These are phyloP conservation scores for Xestia ashworthii DNA, from an alignment of 2,888 invertebrate genomes.

Conservation along the genomic window DNA sequence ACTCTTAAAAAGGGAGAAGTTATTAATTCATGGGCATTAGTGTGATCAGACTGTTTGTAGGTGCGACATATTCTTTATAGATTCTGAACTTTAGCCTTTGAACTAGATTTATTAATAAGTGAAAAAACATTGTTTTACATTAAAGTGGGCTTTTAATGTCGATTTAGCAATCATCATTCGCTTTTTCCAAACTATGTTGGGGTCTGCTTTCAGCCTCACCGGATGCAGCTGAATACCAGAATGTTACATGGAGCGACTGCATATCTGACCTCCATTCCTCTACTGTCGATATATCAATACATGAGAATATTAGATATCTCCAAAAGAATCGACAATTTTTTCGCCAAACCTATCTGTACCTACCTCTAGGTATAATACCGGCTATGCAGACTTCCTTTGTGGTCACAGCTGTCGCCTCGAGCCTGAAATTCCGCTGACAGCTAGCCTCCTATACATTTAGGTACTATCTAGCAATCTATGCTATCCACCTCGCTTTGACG, in stretches of 20 bases:
- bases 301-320: not conserved
- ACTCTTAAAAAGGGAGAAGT: not conserved
- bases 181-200: too few species aligned
- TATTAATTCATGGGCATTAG: not conserved
- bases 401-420: constrained; percentile 54
- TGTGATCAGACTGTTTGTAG: not conserved
- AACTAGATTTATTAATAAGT: not conserved
- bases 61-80: not conserved
- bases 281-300: not conserved
- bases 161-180: too few species aligned
- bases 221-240: too few species aligned
- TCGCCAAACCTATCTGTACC: not conserved
- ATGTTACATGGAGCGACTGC: too few species aligned
- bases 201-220: too few species aligned
- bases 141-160: too few species aligned
- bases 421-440: constrained; percentile 57
- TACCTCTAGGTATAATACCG: constrained; percentile 18
- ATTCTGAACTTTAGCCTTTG: not conserved
- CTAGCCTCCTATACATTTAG: constrained; percentile 41
- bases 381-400: constrained; percentile 60
- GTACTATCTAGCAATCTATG: constrained; percentile 25
- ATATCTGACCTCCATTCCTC: too few species aligned
- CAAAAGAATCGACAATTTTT: not conserved
- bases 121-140: not conserved
- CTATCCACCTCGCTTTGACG: constrained; percentile 20